Evolutionary conservation across 1,140 invertebrate genomes (phyloP).

Genomic region (Drosophila lowei): DNA sequence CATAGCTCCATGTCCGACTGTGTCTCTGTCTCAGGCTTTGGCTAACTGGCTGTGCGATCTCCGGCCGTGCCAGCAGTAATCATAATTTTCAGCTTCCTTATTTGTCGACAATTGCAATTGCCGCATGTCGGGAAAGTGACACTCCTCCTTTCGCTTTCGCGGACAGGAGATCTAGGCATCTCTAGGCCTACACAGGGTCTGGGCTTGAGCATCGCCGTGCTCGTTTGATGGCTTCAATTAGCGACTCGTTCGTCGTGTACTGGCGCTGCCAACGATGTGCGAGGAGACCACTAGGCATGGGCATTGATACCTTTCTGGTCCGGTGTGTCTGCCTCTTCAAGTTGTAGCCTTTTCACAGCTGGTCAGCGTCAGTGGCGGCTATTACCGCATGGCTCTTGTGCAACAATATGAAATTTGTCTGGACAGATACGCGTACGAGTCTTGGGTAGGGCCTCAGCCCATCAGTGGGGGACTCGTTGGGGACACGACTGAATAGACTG

Average conservation of each 20-base stretch:
- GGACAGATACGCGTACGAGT: slow-evolving; percentile 17
- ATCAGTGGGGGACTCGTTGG: neutral
- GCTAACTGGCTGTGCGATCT: slow-evolving; percentile 32
- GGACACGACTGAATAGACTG: neutral
- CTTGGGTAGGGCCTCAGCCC: neutral
- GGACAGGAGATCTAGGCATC: slow-evolving; percentile 10
- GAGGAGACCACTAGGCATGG: slow-evolving; percentile 23
- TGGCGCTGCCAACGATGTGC: slow-evolving; percentile 77
- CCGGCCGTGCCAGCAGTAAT: slow-evolving; percentile 47
- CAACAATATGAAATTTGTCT: slow-evolving; percentile 64
- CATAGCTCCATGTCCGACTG: slow-evolving; percentile 1
- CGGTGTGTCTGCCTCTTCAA: slow-evolving; percentile 25
- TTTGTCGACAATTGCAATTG: slow-evolving; percentile 32
- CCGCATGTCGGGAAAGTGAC: slow-evolving; percentile 52
- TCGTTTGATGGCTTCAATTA: slow-evolving; percentile 77
- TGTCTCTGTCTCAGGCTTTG: slow-evolving; percentile 6
- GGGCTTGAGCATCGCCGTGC: slow-evolving; percentile 33
- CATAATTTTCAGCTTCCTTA: slow-evolving; percentile 78
- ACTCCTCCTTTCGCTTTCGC: slow-evolving; percentile 68
- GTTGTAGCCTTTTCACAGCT: slow-evolving; percentile 61
- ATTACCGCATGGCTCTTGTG: slow-evolving; percentile 70
- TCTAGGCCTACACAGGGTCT: slow-evolving; percentile 4
- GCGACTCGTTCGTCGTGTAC: slow-evolving; percentile 60
- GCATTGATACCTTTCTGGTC: slow-evolving; percentile 51
- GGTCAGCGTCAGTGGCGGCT: slow-evolving; percentile 47